Base-by-base conservation (phyloP, 37 sponge, comb jelly and placozoan genomes). In the Bolinopsis microptera region DNA sequence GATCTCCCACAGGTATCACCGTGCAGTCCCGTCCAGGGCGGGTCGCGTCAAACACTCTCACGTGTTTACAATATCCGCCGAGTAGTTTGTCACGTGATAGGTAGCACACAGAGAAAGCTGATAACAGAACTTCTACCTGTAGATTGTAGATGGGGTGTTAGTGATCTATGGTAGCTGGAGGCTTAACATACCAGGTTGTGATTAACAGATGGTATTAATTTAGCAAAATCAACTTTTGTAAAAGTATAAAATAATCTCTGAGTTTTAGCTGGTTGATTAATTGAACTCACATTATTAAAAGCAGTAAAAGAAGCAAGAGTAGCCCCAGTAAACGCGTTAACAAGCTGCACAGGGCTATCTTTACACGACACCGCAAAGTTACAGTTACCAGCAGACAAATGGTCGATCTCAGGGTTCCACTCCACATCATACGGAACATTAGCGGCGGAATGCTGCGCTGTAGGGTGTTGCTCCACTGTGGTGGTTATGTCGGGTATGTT, bases 41-140 rank as follows among this genome's bases (percentile, higher is more conserved):
- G 5, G 34, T 86, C n/a, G 27, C 30, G 28, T 86, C 61, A 27
- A 86, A 86, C 90, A 86, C n/a, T 18, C 90, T 9, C 30, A 41
- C 90, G 3, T 86, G 61, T 41, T 86, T 86, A 86, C 90, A 86
- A 48, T 86, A 86, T n/a, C 90, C 90, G 0, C 48, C 90, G 1
- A 86, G 26, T 1, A 86, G 3, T 23, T 35, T 33, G 61, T 86
- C 35, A 21, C 25, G 5, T 23, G 90, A 86, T 22, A 86, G 24
- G 90, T 86, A 39, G 61, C 90, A 86, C 2, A 86, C 61, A 27
- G 90, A 86, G 90, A 86, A 86, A 24, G 90, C 90, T 26, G 90
- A 37, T 9, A 86, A 22, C 2, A 86, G 90, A 23, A 86, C 90
- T 2, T 86, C 90, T 13, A 86, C 35, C 61, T 86, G 48, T 22